Evolutionary conservation across 1,140 invertebrate genomes (phyloP).

Genomic region (Coenobita brevimanus): DNA sequence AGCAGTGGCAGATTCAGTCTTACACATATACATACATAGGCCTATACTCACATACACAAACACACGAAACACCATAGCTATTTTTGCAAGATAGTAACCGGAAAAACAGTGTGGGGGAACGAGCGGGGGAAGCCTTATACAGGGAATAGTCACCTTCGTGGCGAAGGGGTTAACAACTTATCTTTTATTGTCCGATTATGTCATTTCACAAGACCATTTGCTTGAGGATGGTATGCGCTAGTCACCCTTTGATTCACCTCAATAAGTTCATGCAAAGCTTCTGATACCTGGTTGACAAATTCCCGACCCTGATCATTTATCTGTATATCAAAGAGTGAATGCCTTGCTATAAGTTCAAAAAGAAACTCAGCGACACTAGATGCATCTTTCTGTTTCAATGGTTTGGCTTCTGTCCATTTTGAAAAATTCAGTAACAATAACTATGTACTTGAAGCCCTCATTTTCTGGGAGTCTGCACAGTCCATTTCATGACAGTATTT

Average conservation of each 20-base stretch:
- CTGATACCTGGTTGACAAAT: slow-evolving; percentile 45
- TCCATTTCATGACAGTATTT: slow-evolving; percentile 39
- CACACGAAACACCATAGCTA: too few relatives aligned
- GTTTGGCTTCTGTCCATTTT: slow-evolving; percentile 42
- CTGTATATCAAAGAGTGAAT: slow-evolving; percentile 50
- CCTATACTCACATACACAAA: too few relatives aligned
- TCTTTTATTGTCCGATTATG: slow-evolving; percentile 43
- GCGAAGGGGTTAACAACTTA: slow-evolving; percentile 27
- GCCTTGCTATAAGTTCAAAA: slow-evolving; percentile 30
- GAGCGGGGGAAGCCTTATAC: too few relatives aligned
- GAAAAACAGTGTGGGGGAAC: too few relatives aligned
- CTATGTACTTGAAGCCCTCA: slow-evolving; percentile 17
- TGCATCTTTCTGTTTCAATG: slow-evolving; percentile 40
- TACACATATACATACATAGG: too few relatives aligned
- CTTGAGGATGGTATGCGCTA: slow-evolving; percentile 35
- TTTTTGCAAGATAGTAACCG: too few relatives aligned
- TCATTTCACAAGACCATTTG: slow-evolving; percentile 37
- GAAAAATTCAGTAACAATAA: slow-evolving; percentile 43
- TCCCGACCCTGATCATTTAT: slow-evolving; percentile 41
- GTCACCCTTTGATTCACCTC: slow-evolving; percentile 24
- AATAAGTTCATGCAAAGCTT: slow-evolving; percentile 44
- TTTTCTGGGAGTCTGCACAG: slow-evolving; percentile 49
- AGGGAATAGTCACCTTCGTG: too few relatives aligned
- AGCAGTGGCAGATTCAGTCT: too few relatives aligned
- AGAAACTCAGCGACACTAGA: slow-evolving; percentile 44